Evolutionary conservation across 2,113 vertebrate species (phyloP), one percentile per base, ranked within the genome.

Genomic region (Bettongia penicillata): DNA sequence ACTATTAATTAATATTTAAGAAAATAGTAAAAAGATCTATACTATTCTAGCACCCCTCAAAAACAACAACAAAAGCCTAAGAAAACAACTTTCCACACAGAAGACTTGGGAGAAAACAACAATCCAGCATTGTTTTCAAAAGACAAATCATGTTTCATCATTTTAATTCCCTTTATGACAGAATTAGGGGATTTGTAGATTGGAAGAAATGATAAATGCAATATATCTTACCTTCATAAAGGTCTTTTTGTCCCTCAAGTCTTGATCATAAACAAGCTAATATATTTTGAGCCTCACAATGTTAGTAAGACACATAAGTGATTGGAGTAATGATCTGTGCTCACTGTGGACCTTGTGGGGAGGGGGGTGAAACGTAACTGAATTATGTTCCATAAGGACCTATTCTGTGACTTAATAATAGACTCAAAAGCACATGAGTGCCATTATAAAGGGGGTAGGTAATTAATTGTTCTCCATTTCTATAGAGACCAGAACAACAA

Each of bases 21-120:
- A 90, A 90, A 47, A 91, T 49, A 50, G 84, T 26, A 31, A 37
- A 93, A 84, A 94, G 2, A 31, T 91, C 94, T 95, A 94, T 94
- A 47, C 84, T 90, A 23, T 84, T 51, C 90, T 57, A 90, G 91
- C 51, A 93, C 24, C 84, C 31, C 19, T 7, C 68, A 1, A n/a
- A 37, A 77, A 43, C n/a, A 2, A 43, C 19, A 26, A 25, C 31
- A 68, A 61, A 61, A 37, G 4, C 37, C 37, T 12, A 68, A 68
- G 3, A 37, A 61, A 37, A 68, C 12, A 68, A 84, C n/a, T 84
- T 84, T 19, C 68, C 37, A 84, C 68, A 37, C 51, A 57, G 90
- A 91, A 43, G 91, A 22, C 68, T 51, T 49, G 24, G 37, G 28
- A 48, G 14, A 94, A 90, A 89, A 49, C 84, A 50, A 24, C 1